Percentiles rank a stretch among this genome's conserved stretches.
Evolutionary conservation across 2,888 invertebrate species (phyloP).

Genomic region (Pomacea canaliculata): DNA sequence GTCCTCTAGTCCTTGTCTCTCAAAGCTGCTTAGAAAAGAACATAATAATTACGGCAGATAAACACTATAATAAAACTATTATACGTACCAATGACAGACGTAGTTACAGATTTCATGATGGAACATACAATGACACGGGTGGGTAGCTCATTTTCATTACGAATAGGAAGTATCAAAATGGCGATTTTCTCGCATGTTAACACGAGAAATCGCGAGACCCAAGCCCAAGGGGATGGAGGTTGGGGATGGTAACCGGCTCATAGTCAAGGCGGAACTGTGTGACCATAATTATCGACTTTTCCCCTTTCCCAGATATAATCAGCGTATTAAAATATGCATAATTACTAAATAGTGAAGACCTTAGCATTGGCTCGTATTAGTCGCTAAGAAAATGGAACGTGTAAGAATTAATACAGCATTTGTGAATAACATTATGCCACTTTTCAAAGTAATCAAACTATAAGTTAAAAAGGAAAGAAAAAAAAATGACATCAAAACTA

Average conservation of each 20-base stretch:
- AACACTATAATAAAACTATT: not conserved
- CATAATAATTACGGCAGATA: not conserved
- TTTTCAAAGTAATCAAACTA: no score
- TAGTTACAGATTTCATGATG: conserved; percentile 13
- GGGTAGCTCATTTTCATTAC: conserved; percentile 25
- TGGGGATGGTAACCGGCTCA: not conserved
- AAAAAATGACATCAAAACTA: no score
- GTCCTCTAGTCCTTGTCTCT: not conserved
- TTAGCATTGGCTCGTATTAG: no score
- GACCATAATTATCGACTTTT: no score
- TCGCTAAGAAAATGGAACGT: no score
- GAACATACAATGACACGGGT: conserved; percentile 23
- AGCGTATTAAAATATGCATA: no score
- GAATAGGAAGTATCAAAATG: conserved; percentile 45
- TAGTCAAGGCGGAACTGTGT: no score
- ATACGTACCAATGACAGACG: conserved; percentile 12
- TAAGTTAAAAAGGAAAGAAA: no score
- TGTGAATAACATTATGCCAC: no score
- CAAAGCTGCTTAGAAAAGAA: not conserved
- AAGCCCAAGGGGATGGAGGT: not conserved
- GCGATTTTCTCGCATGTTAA: conserved; percentile 36
- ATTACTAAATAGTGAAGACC: no score
- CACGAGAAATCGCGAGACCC: conserved; percentile 28
- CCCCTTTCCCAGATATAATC: no score
- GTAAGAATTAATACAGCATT: no score